A percentile compares a stretch with the other conserved stretches of the same genome.
phyloP scores from a whole-genome alignment of 1,140 invertebrate genomes.

The Phocides pigmalion region DNA sequence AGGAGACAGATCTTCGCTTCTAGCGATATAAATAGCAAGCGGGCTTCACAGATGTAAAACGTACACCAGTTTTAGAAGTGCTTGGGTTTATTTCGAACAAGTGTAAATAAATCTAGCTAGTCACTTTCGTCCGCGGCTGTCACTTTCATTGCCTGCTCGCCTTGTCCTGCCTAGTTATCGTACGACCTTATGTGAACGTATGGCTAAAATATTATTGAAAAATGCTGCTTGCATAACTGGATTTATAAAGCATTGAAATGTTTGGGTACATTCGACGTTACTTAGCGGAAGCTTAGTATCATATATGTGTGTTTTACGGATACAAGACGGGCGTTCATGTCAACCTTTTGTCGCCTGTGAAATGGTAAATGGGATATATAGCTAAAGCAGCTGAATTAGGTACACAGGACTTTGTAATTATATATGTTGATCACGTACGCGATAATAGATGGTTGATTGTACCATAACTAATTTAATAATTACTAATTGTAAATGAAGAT shows the following conservation, averaged over 20 bases:
- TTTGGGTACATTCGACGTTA: not conserved
- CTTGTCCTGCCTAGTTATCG: constrained; percentile 48
- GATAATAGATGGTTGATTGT: no score
- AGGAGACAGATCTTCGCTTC: constrained; percentile 64
- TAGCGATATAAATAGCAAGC: constrained; percentile 72
- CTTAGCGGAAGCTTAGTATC: not conserved
- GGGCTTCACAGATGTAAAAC: constrained; percentile 68
- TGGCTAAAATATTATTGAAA: constrained; percentile 1
- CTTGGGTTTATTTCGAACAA: constrained; percentile 74
- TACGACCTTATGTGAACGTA: constrained; percentile 37
- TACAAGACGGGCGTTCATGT: not conserved
- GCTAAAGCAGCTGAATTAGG: no score
- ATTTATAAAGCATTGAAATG: not conserved
- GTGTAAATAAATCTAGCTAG: constrained; percentile 79
- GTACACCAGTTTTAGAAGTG: constrained; percentile 78
- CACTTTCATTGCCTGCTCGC: constrained; percentile 73
- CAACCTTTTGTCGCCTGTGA: no score
- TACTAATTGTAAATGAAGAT: no score
- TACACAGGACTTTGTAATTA: no score
- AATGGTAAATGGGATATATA: no score
- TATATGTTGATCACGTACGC: no score
- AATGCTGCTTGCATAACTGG: not conserved
- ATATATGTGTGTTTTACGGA: not conserved
- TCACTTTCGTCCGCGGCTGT: constrained; percentile 74
- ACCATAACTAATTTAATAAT: no score